Conservation (phyloP, 2,888 invertebrate species). For the Asteroscopus sphinx region DNA sequence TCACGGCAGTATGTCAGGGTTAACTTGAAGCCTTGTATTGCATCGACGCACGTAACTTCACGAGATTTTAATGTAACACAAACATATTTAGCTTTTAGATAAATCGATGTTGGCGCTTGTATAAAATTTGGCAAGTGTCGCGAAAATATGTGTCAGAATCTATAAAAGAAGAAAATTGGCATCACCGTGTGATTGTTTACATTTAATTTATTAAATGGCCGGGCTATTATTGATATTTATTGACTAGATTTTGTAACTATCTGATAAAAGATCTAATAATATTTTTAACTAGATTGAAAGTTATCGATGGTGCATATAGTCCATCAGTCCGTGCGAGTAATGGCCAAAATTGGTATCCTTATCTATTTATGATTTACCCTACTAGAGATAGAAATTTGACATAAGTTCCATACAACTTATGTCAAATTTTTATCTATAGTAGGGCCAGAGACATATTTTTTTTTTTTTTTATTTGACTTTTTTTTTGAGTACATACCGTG, state of each 20-base stretch:
- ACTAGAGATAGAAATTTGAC: too few relatives aligned
- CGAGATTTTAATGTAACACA: conserved; percentile 68
- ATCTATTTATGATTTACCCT: too few relatives aligned
- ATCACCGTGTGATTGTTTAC: background rate
- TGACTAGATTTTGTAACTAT: background rate
- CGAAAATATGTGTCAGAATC: conserved; percentile 19
- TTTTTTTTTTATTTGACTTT: too few relatives aligned
- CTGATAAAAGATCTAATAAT: too few relatives aligned
- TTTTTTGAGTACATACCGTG: too few relatives aligned
- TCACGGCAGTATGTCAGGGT: conserved; percentile 51
- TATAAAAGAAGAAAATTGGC: conserved; percentile 13
- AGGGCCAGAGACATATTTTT: too few relatives aligned
- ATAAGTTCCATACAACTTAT: too few relatives aligned
- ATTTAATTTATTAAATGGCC: background rate
- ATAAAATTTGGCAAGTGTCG: conserved; percentile 45
- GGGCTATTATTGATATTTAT: background rate
- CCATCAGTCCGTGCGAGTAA: too few relatives aligned
- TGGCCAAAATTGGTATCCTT: too few relatives aligned
- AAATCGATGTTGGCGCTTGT: conserved; percentile 48
- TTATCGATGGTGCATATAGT: too few relatives aligned
- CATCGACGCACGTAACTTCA: conserved; percentile 69
- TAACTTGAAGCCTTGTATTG: conserved; percentile 57
- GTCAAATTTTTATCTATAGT: too few relatives aligned
- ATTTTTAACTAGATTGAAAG: too few relatives aligned
- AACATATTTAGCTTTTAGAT: conserved; percentile 58